Evolutionary conservation across 2,113 vertebrate species (phyloP).

Genomic region (Actenoides lindsayi): DNA sequence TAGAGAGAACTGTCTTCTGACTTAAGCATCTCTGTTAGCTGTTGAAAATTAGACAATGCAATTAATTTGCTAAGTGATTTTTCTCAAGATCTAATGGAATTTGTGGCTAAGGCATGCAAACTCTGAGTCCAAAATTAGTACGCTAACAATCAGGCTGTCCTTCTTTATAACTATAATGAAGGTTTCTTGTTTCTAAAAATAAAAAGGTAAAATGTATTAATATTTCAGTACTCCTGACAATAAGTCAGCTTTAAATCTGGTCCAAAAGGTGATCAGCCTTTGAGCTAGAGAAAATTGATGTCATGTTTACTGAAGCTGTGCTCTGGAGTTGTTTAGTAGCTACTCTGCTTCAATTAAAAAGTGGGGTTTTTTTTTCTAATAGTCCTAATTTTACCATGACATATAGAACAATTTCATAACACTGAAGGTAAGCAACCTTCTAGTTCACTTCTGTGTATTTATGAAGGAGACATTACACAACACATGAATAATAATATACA

Average conservation of each 20-base stretch:
- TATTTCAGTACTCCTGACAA: not conserved
- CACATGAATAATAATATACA: not conserved
- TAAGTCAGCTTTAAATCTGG: not conserved
- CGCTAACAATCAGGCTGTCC: not conserved
- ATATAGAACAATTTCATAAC: slow-evolving; percentile 2
- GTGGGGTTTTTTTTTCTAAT: not conserved
- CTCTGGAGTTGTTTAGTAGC: not conserved
- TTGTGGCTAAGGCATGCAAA: not conserved
- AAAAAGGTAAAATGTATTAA: not conserved
- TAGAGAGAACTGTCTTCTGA: not conserved
- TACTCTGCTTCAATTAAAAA: not conserved
- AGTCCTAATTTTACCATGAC: not conserved
- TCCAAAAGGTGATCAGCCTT: not conserved
- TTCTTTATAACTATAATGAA: slow-evolving; percentile 6
- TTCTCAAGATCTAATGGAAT: slow-evolving; percentile 11
- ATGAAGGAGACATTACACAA: not conserved
- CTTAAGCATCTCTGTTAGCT: not conserved
- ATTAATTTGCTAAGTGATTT: slow-evolving; percentile 26
- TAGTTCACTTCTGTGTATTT: not conserved
- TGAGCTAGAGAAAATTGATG: slow-evolving; percentile 1
- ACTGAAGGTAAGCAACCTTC: not conserved
- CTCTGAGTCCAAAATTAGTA: slow-evolving; percentile 4
- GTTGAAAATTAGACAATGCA: not conserved
- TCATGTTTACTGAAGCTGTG: not conserved
- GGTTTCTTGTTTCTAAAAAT: slow-evolving; percentile 35